Evolutionary conservation across 1,140 invertebrate species (phyloP).

Genomic region (Eupristina koningsbergeri): DNA sequence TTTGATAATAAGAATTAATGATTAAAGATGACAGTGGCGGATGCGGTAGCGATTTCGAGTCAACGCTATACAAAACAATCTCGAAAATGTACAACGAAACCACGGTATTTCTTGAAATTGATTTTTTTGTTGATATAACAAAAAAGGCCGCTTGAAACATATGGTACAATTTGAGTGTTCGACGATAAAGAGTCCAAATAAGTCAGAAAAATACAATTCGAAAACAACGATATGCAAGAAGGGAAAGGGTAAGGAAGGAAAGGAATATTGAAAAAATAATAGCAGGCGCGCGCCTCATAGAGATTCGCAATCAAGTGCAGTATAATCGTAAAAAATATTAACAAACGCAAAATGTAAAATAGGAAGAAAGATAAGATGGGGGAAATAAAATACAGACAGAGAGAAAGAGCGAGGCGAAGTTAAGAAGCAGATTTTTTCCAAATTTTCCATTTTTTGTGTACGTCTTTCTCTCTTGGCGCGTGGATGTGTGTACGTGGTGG

Average conservation of each 20-base stretch:
- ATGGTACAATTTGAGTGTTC: constrained; percentile 34
- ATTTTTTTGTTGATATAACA: constrained; percentile 26
- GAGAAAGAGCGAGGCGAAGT: constrained; percentile 43
- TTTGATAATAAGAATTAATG: constrained; percentile 42
- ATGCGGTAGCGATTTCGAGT: constrained; percentile 37
- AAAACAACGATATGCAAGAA: constrained; percentile 30
- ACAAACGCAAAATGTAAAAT: constrained; percentile 34
- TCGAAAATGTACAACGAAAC: constrained; percentile 40
- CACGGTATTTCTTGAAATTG: constrained; percentile 15
- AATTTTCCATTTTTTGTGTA: constrained; percentile 42
- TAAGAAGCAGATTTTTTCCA: constrained; percentile 36
- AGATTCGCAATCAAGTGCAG: constrained; percentile 39
- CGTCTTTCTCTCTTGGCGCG: constrained; percentile 41
- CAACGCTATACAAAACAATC: constrained; percentile 39
- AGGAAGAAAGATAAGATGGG: constrained; percentile 11
- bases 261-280: neutral
- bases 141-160: constrained; percentile 33
- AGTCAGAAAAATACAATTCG: constrained; percentile 40
- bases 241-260: neutral
- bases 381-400: constrained; percentile 30
- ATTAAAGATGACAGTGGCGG: constrained; percentile 34
- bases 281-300: constrained; percentile 14
- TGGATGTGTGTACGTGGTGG: constrained; percentile 13
- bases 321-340: constrained; percentile 44
- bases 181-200: constrained; percentile 27